Evolutionary conservation across 92 coral and sea anemone genomes (phyloP), one percentile per base, ranked within the genome.

Genomic region (Palythoa caribaeorum): DNA sequence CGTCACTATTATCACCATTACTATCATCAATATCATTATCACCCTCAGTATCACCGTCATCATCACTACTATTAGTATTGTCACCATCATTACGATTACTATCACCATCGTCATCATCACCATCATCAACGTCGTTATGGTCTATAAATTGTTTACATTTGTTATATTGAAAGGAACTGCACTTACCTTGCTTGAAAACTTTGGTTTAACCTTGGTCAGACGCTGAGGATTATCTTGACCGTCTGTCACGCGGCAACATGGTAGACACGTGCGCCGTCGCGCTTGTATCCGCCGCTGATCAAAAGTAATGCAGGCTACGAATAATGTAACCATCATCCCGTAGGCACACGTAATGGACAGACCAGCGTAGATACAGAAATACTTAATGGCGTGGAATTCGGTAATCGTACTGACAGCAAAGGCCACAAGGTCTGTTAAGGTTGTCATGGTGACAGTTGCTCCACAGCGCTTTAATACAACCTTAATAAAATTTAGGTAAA

Each of bases 401-500:
- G 92, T 85, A 13, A 90, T 62, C 73, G 92, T 90, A 59, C 92
- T 90, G 16, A 90, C 83, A 47, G 92, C 89, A 77, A 90, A 90
- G 66, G 92, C 92, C 55, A 78, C 92, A 2, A 90, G 87, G 38
- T 90, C 88, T 15, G 92, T 90, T 44, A 90, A 81, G 20, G 92
- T 78, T 66, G 92, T 90, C 92, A 90, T 90, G 63, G 92, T 85
- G 11, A 90, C 87, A 17, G 92, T 90, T n/a, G 92, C 87, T 48
- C 92, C 92, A 28, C 86, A 81, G 20, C 60, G 86, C 86, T 66
- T 81, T 36, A 81, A 11, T 14, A 81, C 28, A 10, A 81, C 86
- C 86, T 81, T 44, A 39, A 81, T 1, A 40, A 48, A 50, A 44
- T 14, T 39, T 80, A 65, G 75, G 15, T 35, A 5, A 35, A 11